Percentiles rank a stretch among this genome's conserved stretches.
phyloP scores from a whole-genome alignment of 2,113 vertebrate species.

The Pelecanoides urinatrix region DNA sequence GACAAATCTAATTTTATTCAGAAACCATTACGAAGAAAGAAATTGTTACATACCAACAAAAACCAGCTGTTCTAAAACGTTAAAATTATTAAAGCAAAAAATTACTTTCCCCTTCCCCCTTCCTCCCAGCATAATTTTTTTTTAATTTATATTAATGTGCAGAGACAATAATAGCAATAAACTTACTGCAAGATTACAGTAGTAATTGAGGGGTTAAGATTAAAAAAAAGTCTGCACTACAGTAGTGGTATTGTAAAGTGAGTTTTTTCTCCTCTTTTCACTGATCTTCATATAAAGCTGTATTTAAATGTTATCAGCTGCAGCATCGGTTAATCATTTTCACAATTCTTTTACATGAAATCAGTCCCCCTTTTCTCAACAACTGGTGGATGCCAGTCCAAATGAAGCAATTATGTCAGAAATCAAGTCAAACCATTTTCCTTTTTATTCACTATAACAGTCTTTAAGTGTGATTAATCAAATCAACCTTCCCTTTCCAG shows the following conservation, averaged over 20 bases:
- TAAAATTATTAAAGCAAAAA: not conserved
- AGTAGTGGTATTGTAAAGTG: not conserved
- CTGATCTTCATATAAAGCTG: slow-evolving; percentile 51
- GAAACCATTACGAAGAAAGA: not conserved
- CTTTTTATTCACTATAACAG: slow-evolving; percentile 41
- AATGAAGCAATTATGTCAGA: slow-evolving; percentile 69
- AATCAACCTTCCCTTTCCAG: slow-evolving; percentile 66
- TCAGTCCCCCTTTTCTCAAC: slow-evolving; percentile 34
- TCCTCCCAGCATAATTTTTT: not conserved
- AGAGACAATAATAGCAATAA: not conserved
- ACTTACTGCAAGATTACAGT: not conserved
- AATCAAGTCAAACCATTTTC: slow-evolving; percentile 65
- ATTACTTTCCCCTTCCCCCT: not conserved
- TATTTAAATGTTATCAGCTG: slow-evolving; percentile 39
- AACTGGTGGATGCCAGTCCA: slow-evolving; percentile 49
- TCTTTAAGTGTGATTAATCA: slow-evolving; percentile 76
- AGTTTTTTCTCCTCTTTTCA: not conserved
- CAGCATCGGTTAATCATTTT: slow-evolving; percentile 63
- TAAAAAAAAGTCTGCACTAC: not conserved
- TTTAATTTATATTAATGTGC: not conserved
- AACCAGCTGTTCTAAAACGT: not conserved
- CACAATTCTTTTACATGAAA: slow-evolving; percentile 63
- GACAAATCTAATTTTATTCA: not conserved
- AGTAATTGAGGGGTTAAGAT: not conserved
- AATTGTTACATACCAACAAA: not conserved